Conservation (phyloP, 1,140 invertebrate genomes). For the Myzus persicae region DNA sequence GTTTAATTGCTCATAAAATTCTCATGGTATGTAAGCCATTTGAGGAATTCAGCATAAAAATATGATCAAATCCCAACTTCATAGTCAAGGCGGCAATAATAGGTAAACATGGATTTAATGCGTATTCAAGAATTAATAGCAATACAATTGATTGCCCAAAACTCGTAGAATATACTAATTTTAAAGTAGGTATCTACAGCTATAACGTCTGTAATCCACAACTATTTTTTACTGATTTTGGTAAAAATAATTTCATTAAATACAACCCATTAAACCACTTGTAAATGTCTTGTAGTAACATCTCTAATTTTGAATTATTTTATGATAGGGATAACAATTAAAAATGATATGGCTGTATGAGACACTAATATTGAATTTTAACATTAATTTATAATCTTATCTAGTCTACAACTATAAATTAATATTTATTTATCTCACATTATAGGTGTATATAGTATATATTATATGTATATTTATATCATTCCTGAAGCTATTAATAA, state of each 20-base stretch:
- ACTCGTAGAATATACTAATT: neutral
- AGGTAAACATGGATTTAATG: no score
- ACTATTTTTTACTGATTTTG: neutral
- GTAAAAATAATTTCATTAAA: neutral
- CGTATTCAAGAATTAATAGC: neutral
- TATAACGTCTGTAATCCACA: neutral
- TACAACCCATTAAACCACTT: neutral
- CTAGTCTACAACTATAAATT: neutral
- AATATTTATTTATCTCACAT: neutral
- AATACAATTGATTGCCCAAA: neutral
- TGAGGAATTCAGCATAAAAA: neutral
- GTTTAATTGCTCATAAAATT: neutral
- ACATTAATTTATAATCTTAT: no score
- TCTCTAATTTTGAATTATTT: neutral
- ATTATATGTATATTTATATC: neutral
- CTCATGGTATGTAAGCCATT: neutral
- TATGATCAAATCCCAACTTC: neutral
- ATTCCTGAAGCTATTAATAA: neutral
- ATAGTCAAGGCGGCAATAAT: neutral
- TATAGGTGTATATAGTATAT: neutral
- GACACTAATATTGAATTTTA: neutral
- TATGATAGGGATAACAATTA: neutral
- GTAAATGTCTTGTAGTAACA: neutral
- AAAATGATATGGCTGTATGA: neutral
- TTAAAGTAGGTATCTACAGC: no score